phyloP scores from a whole-genome alignment of 1,140 invertebrate species.

The Dufourea novaeangliae region DNA sequence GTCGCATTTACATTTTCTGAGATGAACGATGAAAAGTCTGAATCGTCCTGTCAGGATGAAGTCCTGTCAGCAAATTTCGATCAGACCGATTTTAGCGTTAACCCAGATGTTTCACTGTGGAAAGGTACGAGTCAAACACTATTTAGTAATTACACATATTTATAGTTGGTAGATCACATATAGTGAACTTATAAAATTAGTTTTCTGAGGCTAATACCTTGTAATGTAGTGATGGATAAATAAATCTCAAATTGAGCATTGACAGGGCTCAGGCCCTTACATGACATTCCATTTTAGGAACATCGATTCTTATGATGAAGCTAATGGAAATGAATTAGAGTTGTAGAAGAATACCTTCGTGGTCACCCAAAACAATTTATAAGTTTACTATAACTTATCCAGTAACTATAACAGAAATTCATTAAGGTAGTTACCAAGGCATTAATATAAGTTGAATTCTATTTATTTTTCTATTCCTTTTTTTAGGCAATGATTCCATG shows the following conservation, averaged over 20 bases:
- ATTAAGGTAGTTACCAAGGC: not conserved
- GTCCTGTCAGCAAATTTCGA: not conserved
- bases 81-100: not conserved
- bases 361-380: too few species aligned
- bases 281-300: too few species aligned
- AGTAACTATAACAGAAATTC: too few species aligned
- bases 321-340: not conserved
- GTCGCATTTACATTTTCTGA: slow-evolving; percentile 8
- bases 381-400: too few species aligned
- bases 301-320: too few species aligned
- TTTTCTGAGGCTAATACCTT: too few species aligned
- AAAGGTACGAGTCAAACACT: slow-evolving; percentile 30
- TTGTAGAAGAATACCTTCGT: not conserved
- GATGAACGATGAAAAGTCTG: slow-evolving; percentile 39
- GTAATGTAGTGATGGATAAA: too few species aligned
- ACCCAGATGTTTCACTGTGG: not conserved
- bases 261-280: too few species aligned
- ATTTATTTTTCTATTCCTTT: not conserved
- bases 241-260: too few species aligned
- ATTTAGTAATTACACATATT: not conserved
- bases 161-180: too few species aligned
- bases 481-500: not conserved
- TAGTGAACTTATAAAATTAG: too few species aligned
- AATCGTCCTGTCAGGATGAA: not conserved
- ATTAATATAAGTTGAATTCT: not conserved